Conservation (phyloP, 2,113 vertebrate genomes). For the Echinops telfairi region DNA sequence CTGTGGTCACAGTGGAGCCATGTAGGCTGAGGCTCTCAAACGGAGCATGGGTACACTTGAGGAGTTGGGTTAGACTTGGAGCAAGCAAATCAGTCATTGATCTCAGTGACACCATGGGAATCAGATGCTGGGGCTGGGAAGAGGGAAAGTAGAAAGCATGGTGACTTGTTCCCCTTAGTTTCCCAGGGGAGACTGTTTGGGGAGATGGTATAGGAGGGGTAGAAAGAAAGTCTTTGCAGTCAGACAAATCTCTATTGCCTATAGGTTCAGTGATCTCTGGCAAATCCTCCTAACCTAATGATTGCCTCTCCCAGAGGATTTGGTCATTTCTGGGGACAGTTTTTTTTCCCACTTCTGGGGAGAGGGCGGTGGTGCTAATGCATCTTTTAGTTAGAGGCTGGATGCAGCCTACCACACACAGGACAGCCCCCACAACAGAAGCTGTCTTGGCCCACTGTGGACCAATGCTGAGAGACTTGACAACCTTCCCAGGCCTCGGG, state of each 20-base stretch:
- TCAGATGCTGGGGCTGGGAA: background rate
- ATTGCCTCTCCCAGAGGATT: background rate
- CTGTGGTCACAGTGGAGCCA: background rate
- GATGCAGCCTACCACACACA: background rate
- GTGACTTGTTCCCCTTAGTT: background rate
- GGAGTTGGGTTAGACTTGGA: background rate
- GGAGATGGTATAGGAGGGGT: background rate
- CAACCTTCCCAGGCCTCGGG: background rate
- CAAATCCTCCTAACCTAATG: conserved; percentile 26
- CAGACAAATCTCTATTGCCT: conserved; percentile 39
- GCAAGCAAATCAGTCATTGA: background rate
- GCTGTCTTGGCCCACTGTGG: background rate
- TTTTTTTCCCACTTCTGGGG: background rate
- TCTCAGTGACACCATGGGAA: background rate
- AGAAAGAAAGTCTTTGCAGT: conserved; percentile 19
- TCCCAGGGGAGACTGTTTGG: background rate
- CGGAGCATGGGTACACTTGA: background rate
- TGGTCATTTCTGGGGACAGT: background rate
- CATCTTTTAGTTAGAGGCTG: background rate
- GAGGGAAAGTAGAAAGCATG: background rate
- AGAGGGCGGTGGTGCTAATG: background rate
- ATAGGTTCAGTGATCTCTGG: conserved; percentile 15
- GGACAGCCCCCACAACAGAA: background rate
- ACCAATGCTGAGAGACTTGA: background rate
- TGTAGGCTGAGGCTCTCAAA: background rate